A percentile compares a stretch with the other conserved stretches of the same genome.
phyloP scores from a whole-genome alignment of 2,797 vertebrate species.

The Tragelaphus eurycerus region DNA sequence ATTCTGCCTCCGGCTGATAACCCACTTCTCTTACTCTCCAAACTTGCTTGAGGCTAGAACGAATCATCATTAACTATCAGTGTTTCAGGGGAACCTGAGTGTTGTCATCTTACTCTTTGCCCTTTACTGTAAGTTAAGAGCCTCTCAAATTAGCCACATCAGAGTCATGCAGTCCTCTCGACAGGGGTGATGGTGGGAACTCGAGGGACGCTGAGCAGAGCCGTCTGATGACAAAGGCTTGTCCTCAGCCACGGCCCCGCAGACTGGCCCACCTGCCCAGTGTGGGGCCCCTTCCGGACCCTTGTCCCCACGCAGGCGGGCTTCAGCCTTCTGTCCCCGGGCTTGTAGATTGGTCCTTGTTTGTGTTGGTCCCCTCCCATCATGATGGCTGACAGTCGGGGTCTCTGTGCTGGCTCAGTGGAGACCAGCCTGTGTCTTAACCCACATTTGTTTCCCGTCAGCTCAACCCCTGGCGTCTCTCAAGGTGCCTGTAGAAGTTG shows the following conservation, averaged over 20 bases:
- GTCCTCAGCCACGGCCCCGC: accelerated
- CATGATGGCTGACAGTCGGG: accelerated
- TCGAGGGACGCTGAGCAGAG: accelerated
- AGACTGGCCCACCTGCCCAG: accelerated
- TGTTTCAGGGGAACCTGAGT: accelerated
- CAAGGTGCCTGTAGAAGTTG: accelerated
- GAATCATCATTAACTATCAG: accelerated
- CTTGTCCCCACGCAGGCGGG: accelerated
- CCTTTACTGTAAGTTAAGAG: accelerated
- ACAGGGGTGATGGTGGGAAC: accelerated
- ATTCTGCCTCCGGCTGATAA: accelerated
- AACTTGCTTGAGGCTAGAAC: accelerated
- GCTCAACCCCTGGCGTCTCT: accelerated
- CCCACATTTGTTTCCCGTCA: accelerated
- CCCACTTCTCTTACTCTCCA: accelerated
- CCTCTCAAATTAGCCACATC: accelerated
- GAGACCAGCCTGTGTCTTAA: accelerated
- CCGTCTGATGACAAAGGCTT: accelerated
- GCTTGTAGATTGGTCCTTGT: accelerated
- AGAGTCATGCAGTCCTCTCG: accelerated
- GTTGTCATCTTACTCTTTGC: accelerated
- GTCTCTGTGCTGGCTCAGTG: not conserved
- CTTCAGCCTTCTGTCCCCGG: accelerated
- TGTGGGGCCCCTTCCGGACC: accelerated
- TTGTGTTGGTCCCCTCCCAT: accelerated